Evolutionary conservation across 2,888 invertebrate genomes (phyloP), one percentile per base, ranked within the genome.

Genomic region (Cryptophagus acutangulus): DNA sequence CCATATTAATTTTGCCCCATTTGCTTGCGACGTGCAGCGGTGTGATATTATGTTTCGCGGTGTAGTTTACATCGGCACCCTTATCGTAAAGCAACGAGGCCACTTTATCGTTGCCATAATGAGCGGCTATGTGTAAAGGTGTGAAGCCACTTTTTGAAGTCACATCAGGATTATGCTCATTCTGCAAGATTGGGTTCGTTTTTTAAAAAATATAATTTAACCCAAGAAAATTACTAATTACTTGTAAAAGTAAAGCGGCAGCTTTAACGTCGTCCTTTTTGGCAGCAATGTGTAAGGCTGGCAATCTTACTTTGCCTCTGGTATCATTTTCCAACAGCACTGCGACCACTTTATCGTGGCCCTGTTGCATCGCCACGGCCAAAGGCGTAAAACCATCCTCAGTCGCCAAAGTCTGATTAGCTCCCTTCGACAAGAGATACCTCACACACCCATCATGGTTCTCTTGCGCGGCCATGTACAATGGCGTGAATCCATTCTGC

Each of bases 381-480:
- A 99, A 72, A 0, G 97, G 97, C 13, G 96, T 96, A 72, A 97
- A 97, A 2, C 96, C 96, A 72, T 97, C 96, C 81, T 96, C 96
- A 20, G 97, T 99, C 33, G 96, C 91, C 35, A 99, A 76, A 33
- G 89, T 88, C 70, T 96, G 97, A 70, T 94, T 96, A 48, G 96
- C 97, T 31, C 92, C 93, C 64, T 92, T 91, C 20, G 85, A 79
- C 40, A 97, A 74, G 42, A 97, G 75, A 73, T 89, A 87, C 64
- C 88, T 85, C 50, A 99, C 97, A 55, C 93, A 92, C 4, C 79
- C 80, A 46, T 93, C 93, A 65, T 96, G 94, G 68, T 94, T 94
- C 70, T 95, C 95, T 72, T 95, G 97, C 6, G 97, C 94, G 2
- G 95, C 95, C 96, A 97, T 97, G 69, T 97, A 97, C 30, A 99